A percentile compares a stretch with the other conserved stretches of the same genome.
These are phyloP conservation scores for Eospalax fontanierii DNA, from an alignment of 2,797 vertebrate species.

Conservation along the genomic window DNA sequence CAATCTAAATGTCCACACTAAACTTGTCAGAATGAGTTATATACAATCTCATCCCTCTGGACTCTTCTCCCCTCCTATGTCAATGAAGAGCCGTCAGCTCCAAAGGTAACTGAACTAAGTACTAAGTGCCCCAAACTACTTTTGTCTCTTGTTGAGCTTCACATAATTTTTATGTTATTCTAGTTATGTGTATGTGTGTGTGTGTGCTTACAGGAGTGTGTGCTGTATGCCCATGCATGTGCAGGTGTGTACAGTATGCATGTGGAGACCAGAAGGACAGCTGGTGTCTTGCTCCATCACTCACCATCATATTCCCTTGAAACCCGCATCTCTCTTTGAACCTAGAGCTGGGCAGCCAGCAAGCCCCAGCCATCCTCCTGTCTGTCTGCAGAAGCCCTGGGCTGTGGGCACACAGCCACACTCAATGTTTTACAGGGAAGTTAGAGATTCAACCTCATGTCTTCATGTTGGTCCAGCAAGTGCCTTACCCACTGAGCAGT, in stretches of 20 bases:
- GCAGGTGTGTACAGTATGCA: background rate
- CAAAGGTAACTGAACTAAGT: background rate
- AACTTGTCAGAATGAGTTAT: background rate
- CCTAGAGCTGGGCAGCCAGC: background rate
- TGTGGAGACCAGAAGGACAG: background rate
- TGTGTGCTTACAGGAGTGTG: background rate
- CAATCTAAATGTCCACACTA: background rate
- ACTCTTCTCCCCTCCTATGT: background rate
- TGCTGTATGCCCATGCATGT: no score
- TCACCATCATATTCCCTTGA: background rate
- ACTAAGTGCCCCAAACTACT: background rate
- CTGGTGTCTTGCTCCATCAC: background rate
- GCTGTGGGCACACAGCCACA: background rate
- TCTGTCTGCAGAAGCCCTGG: no score
- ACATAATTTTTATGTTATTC: background rate
- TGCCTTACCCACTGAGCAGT: background rate
- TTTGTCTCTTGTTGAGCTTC: conserved; percentile 2
- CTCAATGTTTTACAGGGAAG: background rate
- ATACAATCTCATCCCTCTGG: conserved; percentile 13
- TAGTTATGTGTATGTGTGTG: no score
- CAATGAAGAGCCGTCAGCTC: conserved; percentile 21
- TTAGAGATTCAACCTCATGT: background rate
- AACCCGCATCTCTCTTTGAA: background rate
- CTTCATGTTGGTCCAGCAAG: background rate
- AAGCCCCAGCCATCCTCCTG: background rate